phyloP scores from a whole-genome alignment of 1,140 invertebrate genomes.

The Ostrea denselamellosa region DNA sequence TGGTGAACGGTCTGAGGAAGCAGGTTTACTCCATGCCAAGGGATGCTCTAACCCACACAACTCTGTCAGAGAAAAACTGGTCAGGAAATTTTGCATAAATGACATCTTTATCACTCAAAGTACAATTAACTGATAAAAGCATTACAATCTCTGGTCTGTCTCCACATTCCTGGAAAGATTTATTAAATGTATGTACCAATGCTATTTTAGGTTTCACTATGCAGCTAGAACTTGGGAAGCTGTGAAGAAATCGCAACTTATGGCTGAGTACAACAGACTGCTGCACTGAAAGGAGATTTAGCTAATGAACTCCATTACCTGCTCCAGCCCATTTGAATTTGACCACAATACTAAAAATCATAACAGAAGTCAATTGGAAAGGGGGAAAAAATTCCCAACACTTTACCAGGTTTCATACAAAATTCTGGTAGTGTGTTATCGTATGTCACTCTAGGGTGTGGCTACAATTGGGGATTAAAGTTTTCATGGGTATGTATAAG shows the following conservation, averaged over 20 bases:
- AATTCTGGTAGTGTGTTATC: too few relatives aligned
- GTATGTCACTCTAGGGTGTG: too few relatives aligned
- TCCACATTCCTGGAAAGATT: not conserved
- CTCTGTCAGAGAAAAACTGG: slow-evolving; percentile 77
- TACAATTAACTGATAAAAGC: not conserved
- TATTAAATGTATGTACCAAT: not conserved
- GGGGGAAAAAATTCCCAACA: too few relatives aligned
- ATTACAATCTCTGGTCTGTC: not conserved
- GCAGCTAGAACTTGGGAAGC: slow-evolving; percentile 89
- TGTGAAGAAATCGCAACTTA: slow-evolving; percentile 89
- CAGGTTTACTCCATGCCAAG: slow-evolving; percentile 86
- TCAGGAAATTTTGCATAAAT: slow-evolving; percentile 37
- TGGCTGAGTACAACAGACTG: slow-evolving; percentile 89
- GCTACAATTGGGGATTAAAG: too few relatives aligned
- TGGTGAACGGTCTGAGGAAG: slow-evolving; percentile 84
- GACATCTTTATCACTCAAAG: not conserved
- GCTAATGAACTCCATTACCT: not conserved
- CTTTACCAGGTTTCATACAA: too few relatives aligned
- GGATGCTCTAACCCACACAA: slow-evolving; percentile 78
- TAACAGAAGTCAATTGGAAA: too few relatives aligned
- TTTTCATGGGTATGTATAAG: too few relatives aligned
- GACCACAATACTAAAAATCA: too few relatives aligned
- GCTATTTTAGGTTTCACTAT: slow-evolving; percentile 84
- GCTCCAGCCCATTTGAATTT: too few relatives aligned
- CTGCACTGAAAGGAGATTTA: slow-evolving; percentile 80